These are phyloP conservation scores for Myopa testacea DNA, from an alignment of 2,888 invertebrate genomes.

Conservation along the genomic window DNA sequence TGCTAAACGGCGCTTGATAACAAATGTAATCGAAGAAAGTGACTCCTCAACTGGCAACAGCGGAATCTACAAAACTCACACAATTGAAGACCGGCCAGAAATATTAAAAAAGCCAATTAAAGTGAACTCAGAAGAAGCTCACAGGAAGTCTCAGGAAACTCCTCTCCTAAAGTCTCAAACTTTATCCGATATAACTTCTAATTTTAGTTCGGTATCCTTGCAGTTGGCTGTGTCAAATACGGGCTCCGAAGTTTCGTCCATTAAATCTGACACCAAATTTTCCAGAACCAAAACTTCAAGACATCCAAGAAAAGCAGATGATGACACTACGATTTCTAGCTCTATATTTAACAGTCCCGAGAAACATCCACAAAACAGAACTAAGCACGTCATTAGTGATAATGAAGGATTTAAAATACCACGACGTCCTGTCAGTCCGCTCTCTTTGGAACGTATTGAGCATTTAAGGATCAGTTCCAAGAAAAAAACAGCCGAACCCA, in stretches of 20 bases:
- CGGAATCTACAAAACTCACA: not conserved
- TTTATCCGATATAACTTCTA: constrained; percentile 53
- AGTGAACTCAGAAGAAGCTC: not conserved
- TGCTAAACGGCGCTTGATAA: constrained; percentile 42
- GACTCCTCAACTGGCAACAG: not conserved
- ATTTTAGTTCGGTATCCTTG: constrained; percentile 56
- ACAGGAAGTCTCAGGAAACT: not conserved
- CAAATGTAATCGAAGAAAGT: constrained; percentile 26
- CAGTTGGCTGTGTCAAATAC: constrained; percentile 54
- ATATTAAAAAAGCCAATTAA: not conserved
- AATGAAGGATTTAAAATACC: constrained; percentile 43
- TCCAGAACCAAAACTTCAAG: not conserved
- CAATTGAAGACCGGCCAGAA: not conserved
- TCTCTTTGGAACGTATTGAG: constrained; percentile 55
- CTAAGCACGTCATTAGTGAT: not conserved
- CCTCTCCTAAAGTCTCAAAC: not conserved
- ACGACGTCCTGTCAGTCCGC: constrained; percentile 51
- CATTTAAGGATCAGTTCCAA: constrained; percentile 49
- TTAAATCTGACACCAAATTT: constrained; percentile 42
- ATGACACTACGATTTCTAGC: constrained; percentile 57
- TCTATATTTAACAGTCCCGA: constrained; percentile 58
- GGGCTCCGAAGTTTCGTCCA: constrained; percentile 53
- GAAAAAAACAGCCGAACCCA: not conserved
- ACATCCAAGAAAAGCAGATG: constrained; percentile 46
- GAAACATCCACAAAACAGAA: constrained; percentile 45